Conservation (phyloP, 2,888 invertebrate species). For the Diploptera punctata region DNA sequence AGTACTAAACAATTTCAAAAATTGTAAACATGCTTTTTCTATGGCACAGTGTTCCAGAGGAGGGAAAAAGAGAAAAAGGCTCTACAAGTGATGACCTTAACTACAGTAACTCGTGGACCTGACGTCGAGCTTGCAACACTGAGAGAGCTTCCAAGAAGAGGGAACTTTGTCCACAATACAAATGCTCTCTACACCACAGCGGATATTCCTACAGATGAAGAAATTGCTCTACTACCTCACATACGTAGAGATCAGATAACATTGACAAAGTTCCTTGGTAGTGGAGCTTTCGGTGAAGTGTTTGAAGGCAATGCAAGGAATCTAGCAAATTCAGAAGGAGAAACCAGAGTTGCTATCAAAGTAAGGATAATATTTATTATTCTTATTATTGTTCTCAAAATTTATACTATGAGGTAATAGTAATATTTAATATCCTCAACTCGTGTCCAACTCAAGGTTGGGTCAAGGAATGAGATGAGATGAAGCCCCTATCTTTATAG, state of each 20-base stretch:
- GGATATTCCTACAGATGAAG: conserved; percentile 69
- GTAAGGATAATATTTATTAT: conserved; percentile 61
- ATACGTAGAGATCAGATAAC: conserved; percentile 87
- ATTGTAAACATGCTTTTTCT: too few relatives aligned
- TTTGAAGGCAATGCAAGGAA: conserved; percentile 88
- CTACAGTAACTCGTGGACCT: conserved; percentile 54
- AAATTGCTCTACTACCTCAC: conserved; percentile 82
- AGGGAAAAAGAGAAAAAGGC: conserved; percentile 74
- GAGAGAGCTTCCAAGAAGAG: conserved; percentile 76
- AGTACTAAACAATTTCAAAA: too few relatives aligned
- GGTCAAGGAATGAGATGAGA: too few relatives aligned
- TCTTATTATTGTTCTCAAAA: too few relatives aligned
- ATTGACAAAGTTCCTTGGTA: conserved; percentile 87
- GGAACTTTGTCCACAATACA: conserved; percentile 79
- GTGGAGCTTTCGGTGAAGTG: conserved; percentile 97
- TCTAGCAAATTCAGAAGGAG: conserved; percentile 60
- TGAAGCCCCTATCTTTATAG: too few relatives aligned
- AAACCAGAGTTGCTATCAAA: conserved; percentile 90
- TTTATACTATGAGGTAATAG: too few relatives aligned
- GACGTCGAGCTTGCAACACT: conserved; percentile 88
- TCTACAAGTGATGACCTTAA: conserved; percentile 60
- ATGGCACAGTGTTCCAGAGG: conserved; percentile 65
- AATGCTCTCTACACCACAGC: conserved; percentile 80
- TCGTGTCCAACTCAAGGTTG: too few relatives aligned
- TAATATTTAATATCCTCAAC: too few relatives aligned